These are phyloP conservation scores for Rhopalosiphum padi DNA, from an alignment of 1,140 invertebrate genomes.

Conservation along the genomic window DNA sequence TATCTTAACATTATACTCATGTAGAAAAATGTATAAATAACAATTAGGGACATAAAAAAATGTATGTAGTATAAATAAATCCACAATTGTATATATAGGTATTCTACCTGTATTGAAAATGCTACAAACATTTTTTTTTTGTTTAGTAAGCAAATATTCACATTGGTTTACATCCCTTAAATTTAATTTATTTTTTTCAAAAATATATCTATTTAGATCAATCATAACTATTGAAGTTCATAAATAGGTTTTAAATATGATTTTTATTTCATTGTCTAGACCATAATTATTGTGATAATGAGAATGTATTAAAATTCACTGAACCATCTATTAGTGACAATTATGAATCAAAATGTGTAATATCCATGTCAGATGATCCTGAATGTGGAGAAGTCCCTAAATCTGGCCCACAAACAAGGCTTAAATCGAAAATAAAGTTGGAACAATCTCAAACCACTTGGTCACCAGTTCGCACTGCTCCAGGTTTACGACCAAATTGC, in stretches of 20 bases:
- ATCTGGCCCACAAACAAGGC: constrained; percentile 29
- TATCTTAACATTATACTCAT: too few species aligned
- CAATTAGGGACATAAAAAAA: too few species aligned
- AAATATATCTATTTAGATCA: not conserved
- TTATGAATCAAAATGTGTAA: constrained; percentile 44
- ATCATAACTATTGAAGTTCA: not conserved
- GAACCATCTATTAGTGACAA: constrained; percentile 47
- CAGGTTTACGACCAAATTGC: constrained; percentile 47
- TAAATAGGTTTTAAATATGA: constrained; percentile 33
- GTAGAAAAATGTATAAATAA: too few species aligned
- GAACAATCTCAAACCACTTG: constrained; percentile 26
- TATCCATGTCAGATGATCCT: constrained; percentile 52
- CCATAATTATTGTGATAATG: constrained; percentile 57
- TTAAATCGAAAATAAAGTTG: constrained; percentile 24
- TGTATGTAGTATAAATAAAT: too few species aligned
- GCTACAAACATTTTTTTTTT: too few species aligned
- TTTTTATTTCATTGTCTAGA: constrained; percentile 53
- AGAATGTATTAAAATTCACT: constrained; percentile 20
- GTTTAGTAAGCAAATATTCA: too few species aligned
- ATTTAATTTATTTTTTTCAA: too few species aligned
- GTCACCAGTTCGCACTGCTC: constrained; percentile 49
- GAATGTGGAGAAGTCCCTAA: not conserved
- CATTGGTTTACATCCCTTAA: too few species aligned
- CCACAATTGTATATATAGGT: too few species aligned
- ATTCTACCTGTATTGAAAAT: too few species aligned